Evolutionary conservation across 1,140 invertebrate genomes (phyloP), one percentile per base, ranked within the genome.

Genomic region (Aricia agestis): DNA sequence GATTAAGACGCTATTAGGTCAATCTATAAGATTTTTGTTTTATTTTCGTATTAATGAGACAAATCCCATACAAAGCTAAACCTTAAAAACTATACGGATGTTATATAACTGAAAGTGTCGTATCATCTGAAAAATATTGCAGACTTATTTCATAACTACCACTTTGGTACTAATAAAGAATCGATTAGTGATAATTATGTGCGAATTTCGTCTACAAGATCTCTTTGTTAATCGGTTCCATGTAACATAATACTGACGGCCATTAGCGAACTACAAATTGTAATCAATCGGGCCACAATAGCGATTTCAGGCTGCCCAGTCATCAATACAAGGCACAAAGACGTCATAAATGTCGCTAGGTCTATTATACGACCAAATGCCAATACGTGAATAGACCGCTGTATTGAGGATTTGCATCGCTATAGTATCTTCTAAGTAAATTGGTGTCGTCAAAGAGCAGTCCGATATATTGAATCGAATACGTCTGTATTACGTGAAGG

Each of bases 211-310:
- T 2, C 11, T 42, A 11, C 45, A 52, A 52, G 36, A 36, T 9
- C 45, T 45, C 42, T 36, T 18, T 79, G 83, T 79, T 85, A 85
- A 85, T 83, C 80, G 78, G 82, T 77, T 84, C 82, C 80, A 66
- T 72, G 73, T 69, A 36, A 36, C 2, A 36, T 36, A 36, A 7
- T 36, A 59, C 32, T 69, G 36, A 31, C 32, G 32, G 63, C 52
- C 69, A 71, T 66, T 63, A 57, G 32, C 17, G 65, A 9, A 25
- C 32, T 79, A 74, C 74, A 72, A 76, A 84, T 83, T 82, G 81
- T 84, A 81, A 80, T 86, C 79, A 80, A 81, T 83, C 78, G 81
- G 72, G 68, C 69, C 69, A 84, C 82, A 84, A 84, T 84, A 70
- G 79, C 71, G 71, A 75, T 72, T 78, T 76, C 73, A 72, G 70